Percentiles rank a stretch among this genome's conserved stretches.
These are phyloP conservation scores for Tinamus guttatus DNA, from an alignment of 2,113 vertebrate genomes.

Conservation along the genomic window DNA sequence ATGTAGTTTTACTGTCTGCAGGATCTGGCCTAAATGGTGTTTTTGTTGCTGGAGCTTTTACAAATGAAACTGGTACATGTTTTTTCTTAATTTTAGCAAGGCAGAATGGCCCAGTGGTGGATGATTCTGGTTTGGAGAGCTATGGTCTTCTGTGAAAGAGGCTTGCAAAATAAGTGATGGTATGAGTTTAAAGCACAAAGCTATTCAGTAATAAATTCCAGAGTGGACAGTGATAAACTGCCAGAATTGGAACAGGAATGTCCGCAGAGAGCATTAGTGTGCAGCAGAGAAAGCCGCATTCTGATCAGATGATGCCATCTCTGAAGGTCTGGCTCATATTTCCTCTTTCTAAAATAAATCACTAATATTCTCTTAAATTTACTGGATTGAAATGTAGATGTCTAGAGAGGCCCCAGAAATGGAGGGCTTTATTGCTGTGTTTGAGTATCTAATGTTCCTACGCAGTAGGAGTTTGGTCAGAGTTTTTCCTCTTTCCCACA, in stretches of 20 bases:
- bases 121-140: not conserved
- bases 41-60: not conserved
- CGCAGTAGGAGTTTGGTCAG: not conserved
- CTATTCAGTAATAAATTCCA: not conserved
- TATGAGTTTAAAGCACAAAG: not conserved
- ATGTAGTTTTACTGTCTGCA: not conserved
- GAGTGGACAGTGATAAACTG: not conserved
- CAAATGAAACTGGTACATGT: not conserved
- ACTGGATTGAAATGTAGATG: not conserved
- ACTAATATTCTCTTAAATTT: not conserved
- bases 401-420: not conserved
- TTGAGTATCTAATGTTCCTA: not conserved
- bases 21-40: not conserved
- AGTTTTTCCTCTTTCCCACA: not conserved
- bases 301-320: not conserved
- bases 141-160: not conserved
- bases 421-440: not conserved
- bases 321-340: not conserved
- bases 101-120: not conserved
- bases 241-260: not conserved
- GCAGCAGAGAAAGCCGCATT: not conserved
- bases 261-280: not conserved
- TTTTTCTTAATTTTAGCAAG: not conserved
- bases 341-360: not conserved
- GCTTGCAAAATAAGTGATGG: not conserved